These are phyloP conservation scores for Drosophila neocordata DNA, from an alignment of 1,140 invertebrate species.

Conservation along the genomic window DNA sequence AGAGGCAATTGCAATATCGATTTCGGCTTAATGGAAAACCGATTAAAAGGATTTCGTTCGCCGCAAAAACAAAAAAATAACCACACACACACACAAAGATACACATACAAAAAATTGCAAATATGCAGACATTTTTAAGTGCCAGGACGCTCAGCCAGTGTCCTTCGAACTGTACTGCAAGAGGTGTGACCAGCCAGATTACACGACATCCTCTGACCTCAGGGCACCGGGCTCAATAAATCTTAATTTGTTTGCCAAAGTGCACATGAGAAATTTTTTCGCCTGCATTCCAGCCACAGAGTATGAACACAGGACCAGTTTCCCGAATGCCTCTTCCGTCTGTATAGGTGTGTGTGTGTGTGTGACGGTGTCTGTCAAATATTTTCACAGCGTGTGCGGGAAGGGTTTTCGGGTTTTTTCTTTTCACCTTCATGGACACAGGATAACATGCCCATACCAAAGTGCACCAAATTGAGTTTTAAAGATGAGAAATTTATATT, in stretches of 20 bases:
- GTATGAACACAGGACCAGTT: not conserved
- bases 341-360: conserved; percentile 3
- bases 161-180: not conserved
- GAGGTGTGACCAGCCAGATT: conserved; percentile 43
- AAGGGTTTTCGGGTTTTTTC: conserved; percentile 34
- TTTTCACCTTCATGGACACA: not conserved
- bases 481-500: conserved; percentile 50
- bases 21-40: conserved; percentile 69
- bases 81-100: too few relatives aligned
- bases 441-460: conserved; percentile 28
- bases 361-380: conserved; percentile 48
- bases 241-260: conserved; percentile 79
- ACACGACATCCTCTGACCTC: conserved; percentile 19
- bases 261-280: conserved; percentile 70
- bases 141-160: not conserved
- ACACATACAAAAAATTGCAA: conserved; percentile 15
- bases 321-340: not conserved
- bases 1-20: conserved; percentile 39
- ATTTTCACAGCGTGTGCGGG: conserved; percentile 34
- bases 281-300: conserved; percentile 38
- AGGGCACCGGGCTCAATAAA: conserved; percentile 54
- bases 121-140: conserved; percentile 52
- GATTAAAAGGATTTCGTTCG: conserved; percentile 47
- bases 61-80: conserved; percentile 19
- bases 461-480: conserved; percentile 35